These are phyloP conservation scores for Aurelia sp. DNA, from an alignment of 30 jellyfish, hydroid and myxozoan genomes.

Conservation along the genomic window DNA sequence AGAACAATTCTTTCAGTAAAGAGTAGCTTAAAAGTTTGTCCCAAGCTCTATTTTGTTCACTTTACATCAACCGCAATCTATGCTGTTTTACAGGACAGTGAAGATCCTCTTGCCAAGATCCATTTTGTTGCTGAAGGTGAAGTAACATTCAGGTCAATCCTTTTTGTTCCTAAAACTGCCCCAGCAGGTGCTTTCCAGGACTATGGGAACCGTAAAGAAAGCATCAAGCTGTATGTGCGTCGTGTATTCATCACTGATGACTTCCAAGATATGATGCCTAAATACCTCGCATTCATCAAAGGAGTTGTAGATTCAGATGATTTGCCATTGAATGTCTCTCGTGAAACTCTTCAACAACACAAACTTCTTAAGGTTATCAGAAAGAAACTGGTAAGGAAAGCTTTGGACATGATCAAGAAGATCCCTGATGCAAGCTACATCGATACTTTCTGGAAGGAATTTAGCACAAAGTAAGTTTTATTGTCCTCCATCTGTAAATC, in stretches of 20 bases:
- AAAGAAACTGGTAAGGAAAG: slow-evolving; percentile 96
- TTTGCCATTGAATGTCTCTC: slow-evolving; percentile 99
- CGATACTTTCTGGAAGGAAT: slow-evolving; percentile 99
- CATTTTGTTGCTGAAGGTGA: slow-evolving; percentile 99
- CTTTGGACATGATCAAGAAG: slow-evolving; percentile 97
- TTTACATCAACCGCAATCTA: background rate
- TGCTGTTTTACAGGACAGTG: slow-evolving; percentile 75
- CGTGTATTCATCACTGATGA: slow-evolving; percentile 98
- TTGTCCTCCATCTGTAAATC: no score
- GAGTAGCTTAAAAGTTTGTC: no score
- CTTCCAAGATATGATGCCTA: slow-evolving; percentile 98
- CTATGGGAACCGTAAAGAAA: slow-evolving; percentile 95
- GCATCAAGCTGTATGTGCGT: slow-evolving; percentile 94
- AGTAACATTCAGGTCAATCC: slow-evolving; percentile 95
- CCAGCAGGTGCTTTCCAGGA: slow-evolving; percentile 96
- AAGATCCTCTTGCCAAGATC: slow-evolving; percentile 96
- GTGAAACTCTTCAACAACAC: slow-evolving; percentile 99
- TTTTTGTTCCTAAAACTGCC: slow-evolving; percentile 93
- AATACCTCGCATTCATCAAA: slow-evolving; percentile 85
- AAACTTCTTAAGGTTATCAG: slow-evolving; percentile 93
- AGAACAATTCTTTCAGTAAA: background rate
- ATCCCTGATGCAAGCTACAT: slow-evolving; percentile 90
- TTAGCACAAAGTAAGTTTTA: slow-evolving; percentile 93
- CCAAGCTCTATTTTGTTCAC: no score
- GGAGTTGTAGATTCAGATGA: slow-evolving; percentile 99